Percentiles rank a stretch among this genome's conserved stretches.
Evolutionary conservation across 1,140 invertebrate genomes (phyloP).

Genomic region (Cydia splendana): DNA sequence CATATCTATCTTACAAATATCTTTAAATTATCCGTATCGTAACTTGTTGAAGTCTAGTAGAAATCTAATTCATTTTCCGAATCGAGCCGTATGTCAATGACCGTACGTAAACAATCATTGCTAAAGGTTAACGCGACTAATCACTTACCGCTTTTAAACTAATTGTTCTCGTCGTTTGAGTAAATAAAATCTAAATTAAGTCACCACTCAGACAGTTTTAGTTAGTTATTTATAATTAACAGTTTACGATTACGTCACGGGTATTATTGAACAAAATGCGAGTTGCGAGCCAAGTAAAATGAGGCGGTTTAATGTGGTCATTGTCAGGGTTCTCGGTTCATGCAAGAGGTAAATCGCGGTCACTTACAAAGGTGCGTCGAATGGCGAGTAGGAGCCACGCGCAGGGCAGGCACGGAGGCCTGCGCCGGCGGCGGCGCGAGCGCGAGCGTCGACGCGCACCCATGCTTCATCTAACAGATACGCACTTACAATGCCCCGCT

Average conservation of each 20-base stretch:
- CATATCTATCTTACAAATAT: too few species aligned
- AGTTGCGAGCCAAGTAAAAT: constrained; percentile 26
- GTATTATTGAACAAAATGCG: constrained; percentile 11
- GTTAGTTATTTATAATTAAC: constrained; percentile 20
- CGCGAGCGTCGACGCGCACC: constrained; percentile 4
- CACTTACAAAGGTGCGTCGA: constrained; percentile 22
- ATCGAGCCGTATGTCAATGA: too few species aligned
- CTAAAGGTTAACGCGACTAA: constrained; percentile 20
- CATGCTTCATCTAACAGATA: neutral
- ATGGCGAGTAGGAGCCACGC: neutral
- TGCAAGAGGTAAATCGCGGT: constrained; percentile 6
- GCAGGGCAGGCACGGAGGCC: constrained; percentile 25
- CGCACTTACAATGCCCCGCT: constrained; percentile 9
- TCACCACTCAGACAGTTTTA: constrained; percentile 20
- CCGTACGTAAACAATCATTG: constrained; percentile 21
- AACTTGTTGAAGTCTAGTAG: too few species aligned
- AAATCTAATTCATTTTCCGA: too few species aligned
- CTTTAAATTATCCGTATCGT: too few species aligned
- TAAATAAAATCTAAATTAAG: constrained; percentile 18
- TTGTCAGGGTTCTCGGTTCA: constrained; percentile 21
- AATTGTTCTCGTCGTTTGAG: constrained; percentile 10
- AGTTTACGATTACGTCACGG: constrained; percentile 6
- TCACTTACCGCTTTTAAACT: constrained; percentile 20
- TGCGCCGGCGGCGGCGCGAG: neutral
- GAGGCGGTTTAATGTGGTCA: constrained; percentile 25